Conservation (phyloP, 2,113 vertebrate species). For the Catharus fuscescens region DNA sequence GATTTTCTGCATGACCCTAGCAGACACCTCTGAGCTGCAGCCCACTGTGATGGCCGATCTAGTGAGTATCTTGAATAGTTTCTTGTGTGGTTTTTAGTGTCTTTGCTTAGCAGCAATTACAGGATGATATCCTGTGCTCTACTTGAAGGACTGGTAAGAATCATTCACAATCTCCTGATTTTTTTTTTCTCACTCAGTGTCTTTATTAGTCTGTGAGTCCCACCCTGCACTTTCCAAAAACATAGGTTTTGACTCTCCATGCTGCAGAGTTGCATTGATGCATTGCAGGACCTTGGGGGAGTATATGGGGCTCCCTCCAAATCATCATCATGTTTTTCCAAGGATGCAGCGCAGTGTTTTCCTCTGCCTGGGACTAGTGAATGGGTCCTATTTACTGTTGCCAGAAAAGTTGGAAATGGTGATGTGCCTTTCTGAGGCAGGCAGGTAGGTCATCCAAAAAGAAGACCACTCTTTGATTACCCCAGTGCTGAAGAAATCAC, state of each 20-base stretch:
- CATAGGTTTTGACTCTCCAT: not conserved
- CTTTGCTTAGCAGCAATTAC: not conserved
- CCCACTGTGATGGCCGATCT: not conserved
- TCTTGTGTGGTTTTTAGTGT: not conserved
- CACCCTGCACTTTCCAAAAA: not conserved
- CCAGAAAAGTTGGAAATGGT: not conserved
- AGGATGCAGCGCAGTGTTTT: not conserved
- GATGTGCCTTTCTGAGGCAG: not conserved
- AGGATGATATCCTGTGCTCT: not conserved
- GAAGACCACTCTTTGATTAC: not conserved
- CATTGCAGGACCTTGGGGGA: not conserved
- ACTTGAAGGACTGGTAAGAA: not conserved
- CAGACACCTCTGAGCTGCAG: not conserved
- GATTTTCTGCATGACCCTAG: not conserved
- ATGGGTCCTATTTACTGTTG: not conserved
- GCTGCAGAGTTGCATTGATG: not conserved
- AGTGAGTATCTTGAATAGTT: not conserved
- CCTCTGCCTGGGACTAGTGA: not conserved
- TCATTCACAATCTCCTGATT: not conserved
- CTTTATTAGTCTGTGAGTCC: not conserved
- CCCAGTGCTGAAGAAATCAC: not conserved
- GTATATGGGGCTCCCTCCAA: not conserved
- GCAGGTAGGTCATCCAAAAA: not conserved
- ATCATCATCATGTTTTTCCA: not conserved
- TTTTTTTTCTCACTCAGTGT: not conserved